A percentile compares a stretch with the other conserved stretches of the same genome.
phyloP scores from a whole-genome alignment of 2,113 vertebrate genomes.

The Pleuronectes platessa region DNA sequence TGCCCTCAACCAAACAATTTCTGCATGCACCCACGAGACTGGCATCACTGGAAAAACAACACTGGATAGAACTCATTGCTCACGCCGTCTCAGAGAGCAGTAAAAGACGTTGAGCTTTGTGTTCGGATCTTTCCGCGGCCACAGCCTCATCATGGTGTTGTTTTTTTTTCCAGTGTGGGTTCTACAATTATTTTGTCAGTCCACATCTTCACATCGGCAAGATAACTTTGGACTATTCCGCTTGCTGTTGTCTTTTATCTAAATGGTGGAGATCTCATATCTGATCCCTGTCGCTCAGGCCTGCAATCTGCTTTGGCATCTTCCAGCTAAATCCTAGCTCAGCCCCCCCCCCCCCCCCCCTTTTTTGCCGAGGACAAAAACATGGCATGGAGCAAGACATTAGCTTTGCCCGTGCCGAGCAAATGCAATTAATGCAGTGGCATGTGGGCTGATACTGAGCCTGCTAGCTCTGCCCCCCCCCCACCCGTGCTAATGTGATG shows the following conservation, averaged over 20 bases:
- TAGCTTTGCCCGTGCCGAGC: conserved; percentile 58
- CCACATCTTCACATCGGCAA: too few relatives aligned
- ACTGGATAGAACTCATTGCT: background rate
- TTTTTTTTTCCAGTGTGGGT: too few relatives aligned
- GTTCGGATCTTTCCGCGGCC: too few relatives aligned
- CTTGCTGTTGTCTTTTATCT: too few relatives aligned
- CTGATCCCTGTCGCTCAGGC: too few relatives aligned
- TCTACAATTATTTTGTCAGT: too few relatives aligned
- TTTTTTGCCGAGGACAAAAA: background rate
- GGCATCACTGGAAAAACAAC: background rate
- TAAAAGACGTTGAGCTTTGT: background rate
- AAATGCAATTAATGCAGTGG: conserved; percentile 71
- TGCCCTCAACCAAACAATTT: background rate
- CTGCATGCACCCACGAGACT: background rate
- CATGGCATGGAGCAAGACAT: conserved; percentile 43
- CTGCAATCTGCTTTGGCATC: too few relatives aligned
- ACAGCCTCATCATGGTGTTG: too few relatives aligned
- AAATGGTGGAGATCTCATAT: too few relatives aligned
- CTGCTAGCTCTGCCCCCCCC: conserved; percentile 9
- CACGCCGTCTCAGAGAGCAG: background rate
- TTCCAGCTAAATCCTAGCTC: too few relatives aligned
- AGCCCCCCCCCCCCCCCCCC: too few relatives aligned
- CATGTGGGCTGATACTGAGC: conserved; percentile 63
- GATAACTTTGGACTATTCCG: too few relatives aligned
- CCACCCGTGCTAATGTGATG: conserved; percentile 64